Evolutionary conservation across 2,888 invertebrate genomes (phyloP), one percentile per base, ranked within the genome.

Genomic region (Sesia apiformis): DNA sequence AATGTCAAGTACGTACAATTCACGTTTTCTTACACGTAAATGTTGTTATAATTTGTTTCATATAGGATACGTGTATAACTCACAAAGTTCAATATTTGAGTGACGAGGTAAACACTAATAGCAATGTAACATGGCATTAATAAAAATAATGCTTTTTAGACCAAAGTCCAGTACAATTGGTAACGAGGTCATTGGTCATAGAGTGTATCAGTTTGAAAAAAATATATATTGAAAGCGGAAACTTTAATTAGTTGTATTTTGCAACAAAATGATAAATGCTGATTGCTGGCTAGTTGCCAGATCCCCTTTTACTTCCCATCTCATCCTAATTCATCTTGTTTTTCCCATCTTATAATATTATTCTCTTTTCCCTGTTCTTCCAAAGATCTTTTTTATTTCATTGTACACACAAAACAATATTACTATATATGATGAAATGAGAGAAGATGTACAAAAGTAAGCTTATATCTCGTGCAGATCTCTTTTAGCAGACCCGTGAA

Each of bases 1-100:
- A 81, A 83, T 81, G 78, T 80, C 81, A 81, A 81, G 78, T 69
- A 72, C 76, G 67, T 66, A 62, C 69, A 60, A 63, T 62, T 62
- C 78, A 78, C 78, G 76, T 70, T 64, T 67, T 57, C 56, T 56
- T 63, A 58, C 50, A 23, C 56, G 59, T 62, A 55, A 55, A 52
- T 54, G 52, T 51, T 39, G 42, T 51, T 53, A 53, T 56, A 49
- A 46, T 23, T 23, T 46, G 23, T 46, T 23, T 46, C n/a, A n/a
- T 46, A 5, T 46, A 46, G 8, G 23, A 46, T n/a, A 46, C n/a
- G 46, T 46, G 46, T 46, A 8, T 46, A 46, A 8, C 8, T 46
- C 43, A 8, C 43, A 3, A 8, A 8, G 43, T 8, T n/a, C 23
- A n/a, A 23, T 5, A 23, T 46, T 46, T 46, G 46, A 46, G n/a